Percentiles rank a stretch among this genome's conserved stretches.
These are phyloP conservation scores for Poecilia latipinna DNA, from an alignment of 2,113 vertebrate species.

Conservation along the genomic window DNA sequence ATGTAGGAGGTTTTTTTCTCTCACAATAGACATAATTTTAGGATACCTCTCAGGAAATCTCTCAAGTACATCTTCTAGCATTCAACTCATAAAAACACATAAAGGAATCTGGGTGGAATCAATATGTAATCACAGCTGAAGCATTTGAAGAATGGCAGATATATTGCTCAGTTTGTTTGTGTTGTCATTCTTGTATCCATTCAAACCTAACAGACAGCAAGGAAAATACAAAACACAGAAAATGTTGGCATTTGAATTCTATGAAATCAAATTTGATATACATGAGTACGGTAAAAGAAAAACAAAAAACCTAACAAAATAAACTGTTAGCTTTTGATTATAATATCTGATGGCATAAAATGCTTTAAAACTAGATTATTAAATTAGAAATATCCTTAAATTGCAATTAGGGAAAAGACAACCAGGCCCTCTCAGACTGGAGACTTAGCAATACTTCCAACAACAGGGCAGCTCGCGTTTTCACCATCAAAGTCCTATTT, in stretches of 20 bases:
- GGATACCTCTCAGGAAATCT: not conserved
- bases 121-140: not conserved
- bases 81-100: not conserved
- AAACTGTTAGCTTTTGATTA: too few species aligned
- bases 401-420: not conserved
- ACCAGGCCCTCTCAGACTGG: not conserved
- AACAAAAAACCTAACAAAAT: too few species aligned
- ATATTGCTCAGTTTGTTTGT: not conserved
- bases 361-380: too few species aligned
- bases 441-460: not conserved
- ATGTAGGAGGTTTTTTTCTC: not conserved
- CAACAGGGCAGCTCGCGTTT: not conserved
- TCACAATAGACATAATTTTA: not conserved
- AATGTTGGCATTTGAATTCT: not conserved
- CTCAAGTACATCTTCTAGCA: not conserved
- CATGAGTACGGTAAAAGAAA: too few species aligned
- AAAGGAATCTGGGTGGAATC: not conserved
- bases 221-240: too few species aligned
- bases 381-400: not conserved
- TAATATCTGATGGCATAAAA: too few species aligned
- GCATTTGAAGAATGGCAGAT: not conserved
- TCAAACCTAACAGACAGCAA: too few species aligned
- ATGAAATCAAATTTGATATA: not conserved
- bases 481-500: slow-evolving; percentile 30
- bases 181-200: not conserved